A percentile compares a stretch with the other conserved stretches of the same genome.
These are phyloP conservation scores for Cephus pulcher DNA, from an alignment of 2,888 invertebrate genomes.

Conservation along the genomic window DNA sequence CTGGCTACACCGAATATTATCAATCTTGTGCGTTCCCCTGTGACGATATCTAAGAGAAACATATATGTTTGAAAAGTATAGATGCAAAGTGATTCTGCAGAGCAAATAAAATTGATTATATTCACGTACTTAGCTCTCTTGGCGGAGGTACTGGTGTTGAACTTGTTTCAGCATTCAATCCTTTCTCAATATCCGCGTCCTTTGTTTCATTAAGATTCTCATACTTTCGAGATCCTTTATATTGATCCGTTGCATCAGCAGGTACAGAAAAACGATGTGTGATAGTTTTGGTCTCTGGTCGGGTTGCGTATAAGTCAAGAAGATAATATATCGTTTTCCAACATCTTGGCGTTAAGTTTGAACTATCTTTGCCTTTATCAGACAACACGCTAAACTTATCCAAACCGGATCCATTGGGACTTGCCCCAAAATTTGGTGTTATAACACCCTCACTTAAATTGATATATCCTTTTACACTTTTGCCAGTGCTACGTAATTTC, in stretches of 20 bases:
- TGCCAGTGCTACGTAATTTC: constrained; percentile 85
- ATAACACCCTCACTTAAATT: constrained; percentile 82
- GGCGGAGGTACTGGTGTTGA: constrained; percentile 64
- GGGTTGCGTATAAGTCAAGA: constrained; percentile 91
- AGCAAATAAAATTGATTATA: background rate
- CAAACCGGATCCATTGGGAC: constrained; percentile 72
- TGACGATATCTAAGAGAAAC: constrained; percentile 63
- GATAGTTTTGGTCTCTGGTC: constrained; percentile 95
- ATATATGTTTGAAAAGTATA: background rate
- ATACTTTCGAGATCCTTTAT: constrained; percentile 72
- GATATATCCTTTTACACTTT: constrained; percentile 87
- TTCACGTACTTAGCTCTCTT: constrained; percentile 62
- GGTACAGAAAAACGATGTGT: constrained; percentile 82
- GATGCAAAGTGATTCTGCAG: background rate
- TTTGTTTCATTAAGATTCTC: constrained; percentile 71
- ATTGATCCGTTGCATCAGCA: constrained; percentile 77
- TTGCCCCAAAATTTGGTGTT: constrained; percentile 76
- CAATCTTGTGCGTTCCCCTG: constrained; percentile 77
- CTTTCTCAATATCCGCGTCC: constrained; percentile 71
- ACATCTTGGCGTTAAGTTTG: constrained; percentile 78
- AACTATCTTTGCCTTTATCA: constrained; percentile 67
- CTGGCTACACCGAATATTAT: constrained; percentile 89
- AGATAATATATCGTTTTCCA: constrained; percentile 96
- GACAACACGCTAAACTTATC: constrained; percentile 68
- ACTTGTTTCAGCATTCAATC: constrained; percentile 65